These are phyloP conservation scores for Amblyornis subalaris DNA, from an alignment of 2,113 vertebrate genomes.

Conservation along the genomic window DNA sequence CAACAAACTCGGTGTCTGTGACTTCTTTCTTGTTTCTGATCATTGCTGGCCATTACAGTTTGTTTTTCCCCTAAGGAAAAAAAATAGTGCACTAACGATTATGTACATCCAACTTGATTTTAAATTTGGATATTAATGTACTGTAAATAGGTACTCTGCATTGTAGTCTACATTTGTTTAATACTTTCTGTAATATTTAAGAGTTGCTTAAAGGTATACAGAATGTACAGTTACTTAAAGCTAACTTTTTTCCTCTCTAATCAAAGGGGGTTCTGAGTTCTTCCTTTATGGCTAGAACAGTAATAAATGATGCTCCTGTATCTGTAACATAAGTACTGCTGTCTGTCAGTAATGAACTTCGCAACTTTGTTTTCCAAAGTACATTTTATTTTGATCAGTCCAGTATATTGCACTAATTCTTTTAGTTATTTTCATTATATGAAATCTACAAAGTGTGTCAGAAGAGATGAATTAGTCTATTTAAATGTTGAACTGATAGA, in stretches of 20 bases:
- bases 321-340: conserved; percentile 78
- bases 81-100: conserved; percentile 74
- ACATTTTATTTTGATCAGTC: conserved; percentile 76
- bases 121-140: conserved; percentile 82
- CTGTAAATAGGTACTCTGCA: conserved; percentile 97
- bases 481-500: conserved; percentile 77
- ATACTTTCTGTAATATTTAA: conserved; percentile 91
- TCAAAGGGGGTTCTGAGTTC: conserved; percentile 73
- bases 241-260: conserved; percentile 70
- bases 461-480: conserved; percentile 78
- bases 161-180: conserved; percentile 91
- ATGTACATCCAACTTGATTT: conserved; percentile 78
- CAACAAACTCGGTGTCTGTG: conserved; percentile 66
- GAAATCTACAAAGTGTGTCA: conserved; percentile 77
- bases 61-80: conserved; percentile 59
- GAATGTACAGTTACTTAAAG: conserved; percentile 91
- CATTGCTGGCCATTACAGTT: conserved; percentile 65
- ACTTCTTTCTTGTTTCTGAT: conserved; percentile 64
- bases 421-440: conserved; percentile 82
- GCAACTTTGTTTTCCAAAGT: conserved; percentile 76
- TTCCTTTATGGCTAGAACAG: conserved; percentile 83
- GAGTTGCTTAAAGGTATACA: conserved; percentile 83
- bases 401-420: conserved; percentile 82
- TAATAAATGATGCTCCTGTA: conserved; percentile 86
- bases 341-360: conserved; percentile 74